A percentile compares a stretch with the other conserved stretches of the same genome.
These are phyloP conservation scores for Pelecanus crispus DNA, from an alignment of 2,113 vertebrate genomes.

Conservation along the genomic window DNA sequence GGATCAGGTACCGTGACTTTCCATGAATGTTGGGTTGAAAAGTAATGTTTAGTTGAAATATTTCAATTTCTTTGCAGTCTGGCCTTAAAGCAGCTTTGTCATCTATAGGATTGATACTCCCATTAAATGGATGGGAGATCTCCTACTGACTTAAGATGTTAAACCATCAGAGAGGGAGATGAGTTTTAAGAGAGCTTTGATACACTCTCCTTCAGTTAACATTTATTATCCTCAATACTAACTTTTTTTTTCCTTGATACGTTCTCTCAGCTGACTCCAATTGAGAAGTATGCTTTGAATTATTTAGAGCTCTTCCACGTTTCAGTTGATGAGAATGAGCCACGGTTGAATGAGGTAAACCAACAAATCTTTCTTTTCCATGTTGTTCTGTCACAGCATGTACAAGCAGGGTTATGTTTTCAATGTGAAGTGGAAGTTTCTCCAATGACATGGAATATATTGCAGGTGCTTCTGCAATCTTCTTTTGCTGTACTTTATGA, in stretches of 20 bases:
- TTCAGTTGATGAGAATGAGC: slow-evolving; percentile 57
- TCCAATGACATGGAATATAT: neutral
- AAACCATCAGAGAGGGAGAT: neutral
- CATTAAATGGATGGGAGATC: neutral
- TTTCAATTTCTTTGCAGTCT: neutral
- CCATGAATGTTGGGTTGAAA: neutral
- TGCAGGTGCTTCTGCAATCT: neutral
- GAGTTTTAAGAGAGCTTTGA: neutral
- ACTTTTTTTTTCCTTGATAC: neutral
- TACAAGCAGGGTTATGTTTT: neutral
- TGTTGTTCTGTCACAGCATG: neutral
- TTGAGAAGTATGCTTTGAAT: slow-evolving; percentile 91
- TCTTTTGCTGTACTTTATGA: neutral
- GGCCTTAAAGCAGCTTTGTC: neutral
- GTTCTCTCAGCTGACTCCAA: slow-evolving; percentile 85
- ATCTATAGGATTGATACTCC: neutral
- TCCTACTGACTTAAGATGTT: neutral
- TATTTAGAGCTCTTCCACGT: slow-evolving; percentile 86
- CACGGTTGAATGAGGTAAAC: slow-evolving; percentile 62
- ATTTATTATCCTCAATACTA: neutral
- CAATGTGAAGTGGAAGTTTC: neutral
- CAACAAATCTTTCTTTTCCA: neutral
- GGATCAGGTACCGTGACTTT: slow-evolving; percentile 78
- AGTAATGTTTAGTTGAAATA: neutral
- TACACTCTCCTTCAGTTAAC: neutral